Conservation (phyloP, 2,888 invertebrate species). For the Parnassius mnemosyne region DNA sequence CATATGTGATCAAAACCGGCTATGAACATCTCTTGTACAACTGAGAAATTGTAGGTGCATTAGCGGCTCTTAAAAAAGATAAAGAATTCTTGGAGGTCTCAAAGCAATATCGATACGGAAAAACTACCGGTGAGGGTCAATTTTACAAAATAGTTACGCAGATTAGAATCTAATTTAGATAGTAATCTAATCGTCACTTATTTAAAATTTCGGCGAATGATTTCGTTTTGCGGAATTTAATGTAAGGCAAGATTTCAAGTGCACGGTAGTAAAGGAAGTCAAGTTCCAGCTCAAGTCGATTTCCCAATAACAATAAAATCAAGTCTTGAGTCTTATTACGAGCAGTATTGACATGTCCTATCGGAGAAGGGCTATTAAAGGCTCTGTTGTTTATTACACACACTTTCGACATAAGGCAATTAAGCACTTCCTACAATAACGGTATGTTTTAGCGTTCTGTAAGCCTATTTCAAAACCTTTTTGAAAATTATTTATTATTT, state of each 20-base stretch:
- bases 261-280: constrained; percentile 12
- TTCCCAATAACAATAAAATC: constrained; percentile 33
- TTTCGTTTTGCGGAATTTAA: no score
- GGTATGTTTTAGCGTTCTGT: constrained; percentile 27
- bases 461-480: constrained; percentile 21
- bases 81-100: no score
- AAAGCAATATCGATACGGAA: no score
- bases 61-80: no score
- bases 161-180: no score
- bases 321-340: constrained; percentile 25
- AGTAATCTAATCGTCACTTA: no score
- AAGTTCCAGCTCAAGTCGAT: constrained; percentile 17
- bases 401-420: constrained; percentile 41
- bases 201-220: no score
- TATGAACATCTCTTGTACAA: no score
- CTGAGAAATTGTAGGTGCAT: no score
- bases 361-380: constrained; percentile 37
- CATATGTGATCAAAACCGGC: no score
- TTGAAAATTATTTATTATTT: background rate
- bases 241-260: background rate
- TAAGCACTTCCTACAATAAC: constrained; percentile 39
- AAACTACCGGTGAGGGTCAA: no score
- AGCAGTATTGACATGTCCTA: constrained; percentile 37
- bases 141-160: no score
- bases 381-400: constrained; percentile 38